Conservation (phyloP, 2,113 vertebrate species). For the Hemiprocne comata region DNA sequence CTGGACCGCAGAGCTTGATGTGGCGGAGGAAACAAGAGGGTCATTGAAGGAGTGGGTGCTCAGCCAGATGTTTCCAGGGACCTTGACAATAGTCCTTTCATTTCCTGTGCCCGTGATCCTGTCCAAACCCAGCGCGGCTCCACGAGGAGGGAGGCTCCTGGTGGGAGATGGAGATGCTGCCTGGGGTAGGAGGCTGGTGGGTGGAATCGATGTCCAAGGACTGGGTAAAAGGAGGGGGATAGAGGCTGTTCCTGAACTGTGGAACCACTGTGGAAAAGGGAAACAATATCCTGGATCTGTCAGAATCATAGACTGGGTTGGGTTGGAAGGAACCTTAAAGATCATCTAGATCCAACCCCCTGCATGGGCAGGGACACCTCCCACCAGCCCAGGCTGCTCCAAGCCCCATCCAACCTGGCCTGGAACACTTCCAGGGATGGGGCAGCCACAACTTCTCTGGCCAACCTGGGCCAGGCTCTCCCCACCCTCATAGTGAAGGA, state of each 20-base stretch:
- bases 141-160: not conserved
- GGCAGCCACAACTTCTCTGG: too few species aligned
- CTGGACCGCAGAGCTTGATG: not conserved
- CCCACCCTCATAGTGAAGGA: too few species aligned
- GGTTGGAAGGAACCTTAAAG: too few species aligned
- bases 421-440: too few species aligned
- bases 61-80: slow-evolving; percentile 16
- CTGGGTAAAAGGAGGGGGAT: not conserved
- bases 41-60: slow-evolving; percentile 36
- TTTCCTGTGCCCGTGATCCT: not conserved
- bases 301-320: too few species aligned
- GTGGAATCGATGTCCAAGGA: not conserved
- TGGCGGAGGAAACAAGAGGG: not conserved
- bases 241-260: not conserved
- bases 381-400: too few species aligned
- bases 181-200: rapidly evolving
- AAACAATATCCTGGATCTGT: not conserved
- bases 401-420: too few species aligned
- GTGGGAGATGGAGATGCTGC: not conserved
- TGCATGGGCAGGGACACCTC: too few species aligned
- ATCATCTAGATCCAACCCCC: too few species aligned
- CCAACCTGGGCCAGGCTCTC: too few species aligned
- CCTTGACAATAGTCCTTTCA: slow-evolving; percentile 28
- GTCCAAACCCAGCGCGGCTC: not conserved
- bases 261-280: not conserved